Base-by-base conservation (phyloP, 2,113 vertebrate species). In the Cyprinodon variegatus region DNA sequence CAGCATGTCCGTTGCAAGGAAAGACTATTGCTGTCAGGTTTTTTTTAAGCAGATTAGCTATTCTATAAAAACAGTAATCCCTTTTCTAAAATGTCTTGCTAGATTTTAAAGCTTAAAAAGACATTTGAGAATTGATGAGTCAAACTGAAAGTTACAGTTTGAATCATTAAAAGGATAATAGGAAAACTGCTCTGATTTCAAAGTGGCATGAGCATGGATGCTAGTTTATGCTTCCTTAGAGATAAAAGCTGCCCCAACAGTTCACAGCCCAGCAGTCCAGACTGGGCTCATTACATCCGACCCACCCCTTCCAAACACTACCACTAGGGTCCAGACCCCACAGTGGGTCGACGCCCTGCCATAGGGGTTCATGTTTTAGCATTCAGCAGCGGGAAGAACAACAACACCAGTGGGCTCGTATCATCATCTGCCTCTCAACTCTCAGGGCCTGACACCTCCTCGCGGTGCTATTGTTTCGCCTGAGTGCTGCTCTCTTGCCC, bases 391-490 rank as follows among this genome's bases (percentile, higher is more conserved):
- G 89, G 85, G 91, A 90, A 86, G 86, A 86, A 90, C 91, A 90
- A 90, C 86, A 91, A 76, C 87, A 86, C 76, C 83, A 86, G 83
- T 84, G 84, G 86, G 87, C 88, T 89, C 90, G 84, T 91, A 91
- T 92, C 86, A 91, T 91, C 91, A 88, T 92, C 91, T 86, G 89
- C 85, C 86, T 90, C 88, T 85, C 89, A 86, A 85, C 86, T 90
- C 86, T 78, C 79, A 60, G 77, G 86, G 87, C 83, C 77, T 91
- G 91, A 91, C 92, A 87, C 87, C 89, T 89, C 91, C 84, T 87
- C 75, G 63, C 77, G 60, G 90, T 72, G 88, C 88, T 91, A 89
- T 91, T 92, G 91, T 91, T 91, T 91, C 86, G 89, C 87, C 85
- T 91, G 88, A 88, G 87, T 73, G 86, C 88, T 85, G 88, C 90